Evolutionary conservation across 2,888 invertebrate species (phyloP), one percentile per base, ranked within the genome.

Genomic region (Leucania comma): DNA sequence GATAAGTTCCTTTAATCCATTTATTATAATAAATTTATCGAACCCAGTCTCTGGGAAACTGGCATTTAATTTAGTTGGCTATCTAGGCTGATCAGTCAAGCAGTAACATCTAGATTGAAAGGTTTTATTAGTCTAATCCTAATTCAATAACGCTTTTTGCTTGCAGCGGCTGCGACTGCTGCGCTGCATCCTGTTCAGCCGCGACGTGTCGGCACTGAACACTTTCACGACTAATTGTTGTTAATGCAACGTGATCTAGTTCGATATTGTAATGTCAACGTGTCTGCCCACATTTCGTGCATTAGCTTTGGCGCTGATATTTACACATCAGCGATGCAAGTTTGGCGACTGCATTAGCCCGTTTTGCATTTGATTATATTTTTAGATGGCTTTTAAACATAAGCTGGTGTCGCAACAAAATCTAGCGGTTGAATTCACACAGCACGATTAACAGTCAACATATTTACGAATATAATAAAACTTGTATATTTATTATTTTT

Each of bases 101-200:
- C 95, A 90, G 90, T 90, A 93, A 93, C 89, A 93, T 93, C 94
- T 93, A 95, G 94, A 95, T 95, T 93, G 93, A 94, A 93, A 91
- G 90, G 92, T 93, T 95, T 92, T 91, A 94, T 93, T 92, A 89
- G 90, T 86, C 91, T 95, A 94, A 96, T 95, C 95, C 95, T 93
- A 91, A 93, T 93, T 92, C 91, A 92, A 93, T 93, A 93, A 88
- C 90, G 86, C 86, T 94, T 94, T 95, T 94, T 94, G 92, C 90
- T 78, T 56, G 42, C 48, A 22, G 42, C 42, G 78, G 92, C 90
- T 92, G 84, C 86, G 75, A 82, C 87, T 87, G 58, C 68, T 71
- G 83, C 88, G 85, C 89, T 87, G 90, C 90, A 92, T 91, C 88
- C 91, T 87, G 90, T 90, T 90, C 89, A 84, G 87, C 87, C 85